Conservation (phyloP, 1,140 invertebrate genomes). For the Bombus superbus region DNA sequence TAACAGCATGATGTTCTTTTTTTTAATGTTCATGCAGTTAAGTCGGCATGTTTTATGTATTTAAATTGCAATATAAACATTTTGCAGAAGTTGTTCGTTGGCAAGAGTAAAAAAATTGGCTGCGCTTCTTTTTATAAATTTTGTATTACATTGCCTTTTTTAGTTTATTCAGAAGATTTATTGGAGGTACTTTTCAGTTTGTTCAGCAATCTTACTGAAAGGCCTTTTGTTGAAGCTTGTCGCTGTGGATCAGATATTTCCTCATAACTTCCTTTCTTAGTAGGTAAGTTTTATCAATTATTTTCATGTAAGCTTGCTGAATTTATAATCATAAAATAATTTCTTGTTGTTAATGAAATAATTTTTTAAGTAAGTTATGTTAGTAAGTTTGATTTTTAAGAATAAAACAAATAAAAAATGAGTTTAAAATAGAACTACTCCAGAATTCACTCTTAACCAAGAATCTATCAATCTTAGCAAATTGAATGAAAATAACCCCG, state of each 20-base stretch:
- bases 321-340: no score
- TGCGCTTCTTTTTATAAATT: neutral
- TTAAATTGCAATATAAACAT: neutral
- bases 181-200: neutral
- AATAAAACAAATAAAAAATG: no score
- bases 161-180: neutral
- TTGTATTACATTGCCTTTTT: neutral
- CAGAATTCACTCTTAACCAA: no score
- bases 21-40: neutral
- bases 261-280: no score
- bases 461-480: neutral
- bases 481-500: neutral
- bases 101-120: neutral
- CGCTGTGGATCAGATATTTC: no score
- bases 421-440: no score
- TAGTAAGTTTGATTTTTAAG: no score
- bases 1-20: neutral
- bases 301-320: no score
- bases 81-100: neutral
- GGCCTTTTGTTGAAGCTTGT: neutral
- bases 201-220: neutral
- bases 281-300: no score
- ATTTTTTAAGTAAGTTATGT: no score
- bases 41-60: neutral
- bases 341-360: no score